phyloP scores from a whole-genome alignment of 2,888 invertebrate species.

The Brachypalpus laphriformis region DNA sequence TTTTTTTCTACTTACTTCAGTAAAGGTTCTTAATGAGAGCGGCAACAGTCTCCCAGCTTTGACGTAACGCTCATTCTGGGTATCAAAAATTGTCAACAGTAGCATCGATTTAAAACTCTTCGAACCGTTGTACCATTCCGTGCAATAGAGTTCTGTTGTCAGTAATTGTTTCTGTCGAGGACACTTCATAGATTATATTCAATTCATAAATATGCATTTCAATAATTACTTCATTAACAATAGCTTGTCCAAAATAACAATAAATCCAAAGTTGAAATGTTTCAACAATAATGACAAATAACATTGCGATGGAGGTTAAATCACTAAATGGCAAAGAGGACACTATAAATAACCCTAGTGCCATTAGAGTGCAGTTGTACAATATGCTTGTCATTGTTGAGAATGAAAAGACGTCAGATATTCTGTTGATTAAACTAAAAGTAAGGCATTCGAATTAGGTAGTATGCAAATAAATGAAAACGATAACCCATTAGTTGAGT shows the following conservation, averaged over 20 bases:
- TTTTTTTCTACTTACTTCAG: slow-evolving; percentile 29
- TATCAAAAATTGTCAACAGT: slow-evolving; percentile 21
- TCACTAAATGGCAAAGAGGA: slow-evolving; percentile 1
- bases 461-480: not conserved
- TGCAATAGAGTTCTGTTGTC: slow-evolving; percentile 22
- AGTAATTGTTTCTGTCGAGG: slow-evolving; percentile 22
- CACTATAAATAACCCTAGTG: not conserved
- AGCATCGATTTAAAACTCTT: slow-evolving; percentile 28
- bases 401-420: not conserved
- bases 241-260: slow-evolving; percentile 4
- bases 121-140: slow-evolving; percentile 42
- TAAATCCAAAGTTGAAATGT: slow-evolving; percentile 12
- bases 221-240: slow-evolving; percentile 11
- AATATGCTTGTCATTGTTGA: slow-evolving; percentile 2
- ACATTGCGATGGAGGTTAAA: not conserved
- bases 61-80: slow-evolving; percentile 34
- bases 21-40: slow-evolving; percentile 41
- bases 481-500: not conserved
- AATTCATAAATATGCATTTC: not conserved
- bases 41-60: slow-evolving; percentile 43
- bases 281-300: not conserved
- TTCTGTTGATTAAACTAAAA: not conserved
- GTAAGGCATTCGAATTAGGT: too few relatives aligned
- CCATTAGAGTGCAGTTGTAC: not conserved
- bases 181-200: not conserved